Conservation (phyloP, 2,113 vertebrate species). For the Sus scrofa region DNA sequence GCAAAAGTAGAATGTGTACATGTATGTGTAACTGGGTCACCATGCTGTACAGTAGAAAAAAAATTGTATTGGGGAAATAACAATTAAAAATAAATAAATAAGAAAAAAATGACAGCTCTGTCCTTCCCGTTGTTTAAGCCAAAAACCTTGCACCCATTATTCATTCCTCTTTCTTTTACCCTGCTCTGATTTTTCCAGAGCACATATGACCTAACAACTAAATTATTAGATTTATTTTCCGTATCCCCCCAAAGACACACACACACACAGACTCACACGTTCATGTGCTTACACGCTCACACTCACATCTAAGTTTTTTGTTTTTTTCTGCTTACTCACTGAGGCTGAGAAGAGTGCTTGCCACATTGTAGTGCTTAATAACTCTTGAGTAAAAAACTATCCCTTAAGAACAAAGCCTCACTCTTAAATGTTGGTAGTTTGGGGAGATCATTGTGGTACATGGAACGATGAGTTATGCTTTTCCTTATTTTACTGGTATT, state of each 20-base stretch:
- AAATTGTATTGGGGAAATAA: too few species aligned
- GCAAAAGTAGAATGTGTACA: too few species aligned
- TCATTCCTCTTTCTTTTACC: background rate
- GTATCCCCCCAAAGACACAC: background rate
- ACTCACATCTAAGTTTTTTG: background rate
- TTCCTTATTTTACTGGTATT: background rate
- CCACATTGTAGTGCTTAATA: background rate
- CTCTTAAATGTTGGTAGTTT: background rate
- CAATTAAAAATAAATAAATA: too few species aligned
- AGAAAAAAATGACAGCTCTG: background rate
- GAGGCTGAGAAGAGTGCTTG: background rate
- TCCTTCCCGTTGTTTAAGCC: background rate
- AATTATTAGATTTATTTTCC: background rate
- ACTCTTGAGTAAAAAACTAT: background rate
- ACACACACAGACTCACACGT: background rate
- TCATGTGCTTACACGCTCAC: background rate
- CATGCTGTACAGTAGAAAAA: too few species aligned
- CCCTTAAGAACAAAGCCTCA: background rate
- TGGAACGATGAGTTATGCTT: background rate
- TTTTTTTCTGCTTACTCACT: background rate
- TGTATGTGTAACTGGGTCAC: too few species aligned
- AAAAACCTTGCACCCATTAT: background rate
- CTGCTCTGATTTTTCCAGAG: background rate
- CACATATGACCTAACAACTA: background rate
- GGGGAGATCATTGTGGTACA: background rate